phyloP scores from a whole-genome alignment of 2,113 vertebrate species.

The Deroptyus accipitrinus region DNA sequence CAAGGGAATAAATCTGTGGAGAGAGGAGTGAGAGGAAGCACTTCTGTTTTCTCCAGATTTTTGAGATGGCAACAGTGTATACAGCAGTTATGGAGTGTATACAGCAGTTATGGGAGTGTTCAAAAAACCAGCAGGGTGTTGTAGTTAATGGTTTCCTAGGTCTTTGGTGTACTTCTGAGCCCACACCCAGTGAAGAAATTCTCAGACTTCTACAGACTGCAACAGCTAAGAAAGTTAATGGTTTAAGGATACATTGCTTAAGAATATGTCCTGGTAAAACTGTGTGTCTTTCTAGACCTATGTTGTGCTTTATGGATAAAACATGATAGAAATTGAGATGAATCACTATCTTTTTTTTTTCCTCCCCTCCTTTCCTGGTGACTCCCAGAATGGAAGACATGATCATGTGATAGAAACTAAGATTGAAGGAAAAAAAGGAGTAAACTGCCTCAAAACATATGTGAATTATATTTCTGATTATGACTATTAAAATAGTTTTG shows the following conservation, averaged over 20 bases:
- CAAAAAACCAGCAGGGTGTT: neutral
- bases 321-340: neutral
- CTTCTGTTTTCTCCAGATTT: neutral
- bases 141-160: conserved; percentile 2
- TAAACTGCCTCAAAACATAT: neutral
- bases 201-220: neutral
- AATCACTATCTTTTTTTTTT: neutral
- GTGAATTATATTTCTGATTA: neutral
- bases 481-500: neutral
- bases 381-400: neutral
- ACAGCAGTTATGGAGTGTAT: neutral
- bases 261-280: neutral
- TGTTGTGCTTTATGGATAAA: neutral
- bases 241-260: neutral
- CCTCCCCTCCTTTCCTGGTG: neutral
- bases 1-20: neutral
- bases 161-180: neutral
- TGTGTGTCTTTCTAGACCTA: neutral
- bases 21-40: neutral
- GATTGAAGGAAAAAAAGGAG: neutral
- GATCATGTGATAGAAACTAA: neutral
- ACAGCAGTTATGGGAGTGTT: too few species aligned
- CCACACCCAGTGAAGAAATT: conserved; percentile 11
- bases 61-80: neutral
- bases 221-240: neutral